Evolutionary conservation across 1,140 invertebrate species (phyloP), one percentile per base, ranked within the genome.

Genomic region (Nomia melanderi): DNA sequence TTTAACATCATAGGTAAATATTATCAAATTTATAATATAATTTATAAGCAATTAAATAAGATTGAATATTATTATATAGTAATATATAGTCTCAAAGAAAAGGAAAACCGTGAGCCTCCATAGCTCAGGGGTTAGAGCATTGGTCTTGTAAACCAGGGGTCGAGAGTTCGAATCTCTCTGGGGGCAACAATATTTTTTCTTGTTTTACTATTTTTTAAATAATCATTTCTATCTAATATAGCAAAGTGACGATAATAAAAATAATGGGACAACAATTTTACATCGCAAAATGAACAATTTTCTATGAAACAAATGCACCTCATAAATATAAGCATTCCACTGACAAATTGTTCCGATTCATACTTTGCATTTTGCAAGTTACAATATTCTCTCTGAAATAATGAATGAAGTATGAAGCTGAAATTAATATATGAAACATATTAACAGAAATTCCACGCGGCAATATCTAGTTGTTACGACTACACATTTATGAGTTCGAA

Each of bases 61-160:
- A 31, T 6, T 11, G 2, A 44, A 23, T 9, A 14, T 39, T 23
- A n/a, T 0, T 31, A n/a, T 8, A 1, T 6, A 3, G 14, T 25
- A 9, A 71, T 71, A 2, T 44, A 62, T 0, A 0, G 0, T 71
- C 9, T 27, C 17, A 27, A 77, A 23, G 14, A 25, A 41, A 3
- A 50, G 11, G 20, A 27, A 9, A 31, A 12, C 11, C 69, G 36
- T 67, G 5, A 69, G 94, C 94, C 94, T 94, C 93, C 93, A 95
- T 97, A 96, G 96, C 96, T 97, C 96, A 96, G 96, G 95, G 96
- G 96, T 95, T 96, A 96, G 96, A 96, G 96, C 96, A 96, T 96
- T 96, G 96, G 96, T 97, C 96, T 96, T 96, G 96, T 97, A 96
- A 97, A 97, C 96, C 96, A 96, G 96, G 95, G 96, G 95, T 96